Evolutionary conservation across 2,113 vertebrate species (phyloP).

Genomic region (Guaruba guarouba): DNA sequence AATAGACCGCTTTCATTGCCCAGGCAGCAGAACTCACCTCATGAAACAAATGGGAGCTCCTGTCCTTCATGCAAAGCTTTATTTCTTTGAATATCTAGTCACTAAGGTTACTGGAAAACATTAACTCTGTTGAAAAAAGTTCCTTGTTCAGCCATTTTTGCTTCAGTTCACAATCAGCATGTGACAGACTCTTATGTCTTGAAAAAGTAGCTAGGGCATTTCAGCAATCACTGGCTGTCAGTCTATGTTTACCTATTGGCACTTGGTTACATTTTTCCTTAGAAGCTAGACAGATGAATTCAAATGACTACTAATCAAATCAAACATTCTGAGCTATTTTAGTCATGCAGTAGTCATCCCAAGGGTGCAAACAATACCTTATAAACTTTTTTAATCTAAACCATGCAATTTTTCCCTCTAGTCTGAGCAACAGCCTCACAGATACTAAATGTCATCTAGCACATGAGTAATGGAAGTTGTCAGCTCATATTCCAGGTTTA

Average conservation of each 20-base stretch:
- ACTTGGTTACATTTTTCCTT: not conserved
- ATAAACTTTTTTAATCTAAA: not conserved
- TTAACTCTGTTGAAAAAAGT: not conserved
- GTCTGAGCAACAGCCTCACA: not conserved
- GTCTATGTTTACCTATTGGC: not conserved
- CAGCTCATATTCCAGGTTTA: not conserved
- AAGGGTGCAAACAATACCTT: not conserved
- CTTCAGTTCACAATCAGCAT: not conserved
- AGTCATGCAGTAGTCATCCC: not conserved
- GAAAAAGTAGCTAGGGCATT: not conserved
- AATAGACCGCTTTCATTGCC: not conserved
- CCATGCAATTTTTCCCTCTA: not conserved
- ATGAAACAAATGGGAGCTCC: not conserved
- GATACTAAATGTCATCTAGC: not conserved
- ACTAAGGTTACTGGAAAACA: not conserved
- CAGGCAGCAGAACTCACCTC: accelerated
- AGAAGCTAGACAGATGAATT: not conserved
- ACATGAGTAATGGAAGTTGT: not conserved
- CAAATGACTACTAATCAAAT: not conserved
- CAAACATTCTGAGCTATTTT: not conserved
- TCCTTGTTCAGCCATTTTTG: not conserved
- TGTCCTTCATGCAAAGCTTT: not conserved
- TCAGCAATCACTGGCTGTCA: not conserved
- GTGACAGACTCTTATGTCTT: not conserved
- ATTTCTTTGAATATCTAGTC: not conserved